Evolutionary conservation across 2,888 invertebrate species (phyloP).

Genomic region (Gordius sp.): DNA sequence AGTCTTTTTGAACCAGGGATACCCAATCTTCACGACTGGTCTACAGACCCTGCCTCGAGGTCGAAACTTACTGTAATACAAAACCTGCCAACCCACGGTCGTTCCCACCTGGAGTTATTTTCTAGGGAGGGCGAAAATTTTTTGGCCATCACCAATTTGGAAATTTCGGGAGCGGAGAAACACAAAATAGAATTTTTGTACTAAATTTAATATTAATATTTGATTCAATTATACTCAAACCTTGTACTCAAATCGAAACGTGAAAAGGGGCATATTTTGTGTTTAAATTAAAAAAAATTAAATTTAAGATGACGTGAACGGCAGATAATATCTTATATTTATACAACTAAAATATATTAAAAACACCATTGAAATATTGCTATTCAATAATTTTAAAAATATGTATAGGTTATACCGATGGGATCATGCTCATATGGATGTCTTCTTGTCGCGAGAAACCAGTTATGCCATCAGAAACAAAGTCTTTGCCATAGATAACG

Average conservation of each 20-base stretch:
- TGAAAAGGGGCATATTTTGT: too few relatives aligned
- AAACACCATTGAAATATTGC: too few relatives aligned
- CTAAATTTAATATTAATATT: neutral
- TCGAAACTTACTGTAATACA: neutral
- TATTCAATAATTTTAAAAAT: too few relatives aligned
- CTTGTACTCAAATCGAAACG: too few relatives aligned
- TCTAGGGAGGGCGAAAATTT: neutral
- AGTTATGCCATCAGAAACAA: neutral
- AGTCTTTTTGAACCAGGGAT: slow-evolving; percentile 8
- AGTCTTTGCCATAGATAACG: neutral
- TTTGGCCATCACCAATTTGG: slow-evolving; percentile 5
- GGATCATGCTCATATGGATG: slow-evolving; percentile 11
- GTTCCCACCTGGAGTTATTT: neutral
- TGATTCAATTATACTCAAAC: too few relatives aligned
- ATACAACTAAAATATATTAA: too few relatives aligned
- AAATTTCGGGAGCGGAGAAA: slow-evolving; percentile 10
- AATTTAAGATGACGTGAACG: too few relatives aligned
- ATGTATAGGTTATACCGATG: slow-evolving; percentile 4
- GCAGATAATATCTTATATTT: too few relatives aligned
- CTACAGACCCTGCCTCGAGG: neutral
- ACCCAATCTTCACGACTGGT: too few relatives aligned
- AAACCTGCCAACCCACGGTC: slow-evolving; percentile 8
- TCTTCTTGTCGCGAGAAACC: neutral
- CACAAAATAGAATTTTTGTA: slow-evolving; percentile 12
- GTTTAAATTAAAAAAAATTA: too few relatives aligned